A percentile compares a stretch with the other conserved stretches of the same genome.
Evolutionary conservation across 2,113 vertebrate genomes (phyloP).

Genomic region (Pipra filicauda): DNA sequence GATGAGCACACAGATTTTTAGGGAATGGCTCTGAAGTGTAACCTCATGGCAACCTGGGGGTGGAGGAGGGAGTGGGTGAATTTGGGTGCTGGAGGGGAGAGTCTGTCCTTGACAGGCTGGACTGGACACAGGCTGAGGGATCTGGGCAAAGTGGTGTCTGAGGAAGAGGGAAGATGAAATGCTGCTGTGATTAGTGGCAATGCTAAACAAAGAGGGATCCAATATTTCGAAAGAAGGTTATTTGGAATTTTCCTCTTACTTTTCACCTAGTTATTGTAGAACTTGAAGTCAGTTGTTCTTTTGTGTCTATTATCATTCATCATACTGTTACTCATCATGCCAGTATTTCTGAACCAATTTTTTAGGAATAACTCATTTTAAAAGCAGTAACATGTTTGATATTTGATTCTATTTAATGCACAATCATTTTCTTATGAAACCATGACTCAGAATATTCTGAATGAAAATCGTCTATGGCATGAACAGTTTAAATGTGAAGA

Average conservation of each 20-base stretch:
- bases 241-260: neutral
- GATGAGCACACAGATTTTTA: fast-evolving
- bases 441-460: neutral
- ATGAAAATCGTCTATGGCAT: neutral
- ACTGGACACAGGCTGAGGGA: neutral
- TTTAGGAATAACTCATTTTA: neutral
- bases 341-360: neutral
- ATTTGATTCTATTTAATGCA: neutral
- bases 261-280: neutral
- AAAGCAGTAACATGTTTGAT: neutral
- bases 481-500: neutral
- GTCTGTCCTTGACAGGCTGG: neutral
- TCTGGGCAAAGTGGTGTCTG: neutral
- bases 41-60: neutral
- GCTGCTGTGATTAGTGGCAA: neutral
- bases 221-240: neutral
- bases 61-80: neutral
- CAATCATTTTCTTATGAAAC: neutral
- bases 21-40: neutral
- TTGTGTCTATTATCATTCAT: neutral
- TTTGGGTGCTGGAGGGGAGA: fast-evolving
- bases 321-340: neutral
- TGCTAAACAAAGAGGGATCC: neutral
- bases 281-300: neutral
- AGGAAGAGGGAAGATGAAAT: neutral